These are phyloP conservation scores for Drosophila parabipectinata DNA, from an alignment of 1,140 invertebrate genomes.

Conservation along the genomic window DNA sequence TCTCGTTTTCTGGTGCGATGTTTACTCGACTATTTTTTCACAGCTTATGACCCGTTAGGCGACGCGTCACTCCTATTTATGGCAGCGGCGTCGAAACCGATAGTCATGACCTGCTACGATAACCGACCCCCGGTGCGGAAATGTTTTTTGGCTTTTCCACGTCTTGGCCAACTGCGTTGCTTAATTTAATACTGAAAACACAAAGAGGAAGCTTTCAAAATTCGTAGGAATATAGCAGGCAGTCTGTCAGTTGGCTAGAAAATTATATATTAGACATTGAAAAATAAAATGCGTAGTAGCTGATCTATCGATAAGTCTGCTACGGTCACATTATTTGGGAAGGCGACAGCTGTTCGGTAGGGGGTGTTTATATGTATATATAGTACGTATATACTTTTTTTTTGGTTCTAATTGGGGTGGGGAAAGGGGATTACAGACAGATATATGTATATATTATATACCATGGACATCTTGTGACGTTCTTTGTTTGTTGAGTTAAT, in stretches of 20 bases:
- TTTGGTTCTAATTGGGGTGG: not conserved
- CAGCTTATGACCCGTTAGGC: not conserved
- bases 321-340: not conserved
- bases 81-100: not conserved
- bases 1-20: constrained; percentile 4
- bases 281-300: constrained; percentile 46
- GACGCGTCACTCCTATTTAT: constrained; percentile 34
- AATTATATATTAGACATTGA: constrained; percentile 11
- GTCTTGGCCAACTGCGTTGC: not conserved
- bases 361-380: constrained; percentile 2
- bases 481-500: constrained; percentile 52
- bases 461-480: constrained; percentile 18
- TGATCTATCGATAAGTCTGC: constrained; percentile 12
- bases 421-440: not conserved
- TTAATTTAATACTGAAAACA: too few species aligned
- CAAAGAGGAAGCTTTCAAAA: not conserved
- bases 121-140: constrained; percentile 1
- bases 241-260: not conserved
- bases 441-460: not conserved
- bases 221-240: not conserved
- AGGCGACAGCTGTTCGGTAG: not conserved
- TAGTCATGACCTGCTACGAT: constrained; percentile 13
- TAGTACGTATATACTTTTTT: constrained; percentile 12
- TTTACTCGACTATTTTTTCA: constrained; percentile 40
- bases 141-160: constrained; percentile 7